phyloP scores from a whole-genome alignment of 2,113 vertebrate species.

The Accipiter virgatus region DNA sequence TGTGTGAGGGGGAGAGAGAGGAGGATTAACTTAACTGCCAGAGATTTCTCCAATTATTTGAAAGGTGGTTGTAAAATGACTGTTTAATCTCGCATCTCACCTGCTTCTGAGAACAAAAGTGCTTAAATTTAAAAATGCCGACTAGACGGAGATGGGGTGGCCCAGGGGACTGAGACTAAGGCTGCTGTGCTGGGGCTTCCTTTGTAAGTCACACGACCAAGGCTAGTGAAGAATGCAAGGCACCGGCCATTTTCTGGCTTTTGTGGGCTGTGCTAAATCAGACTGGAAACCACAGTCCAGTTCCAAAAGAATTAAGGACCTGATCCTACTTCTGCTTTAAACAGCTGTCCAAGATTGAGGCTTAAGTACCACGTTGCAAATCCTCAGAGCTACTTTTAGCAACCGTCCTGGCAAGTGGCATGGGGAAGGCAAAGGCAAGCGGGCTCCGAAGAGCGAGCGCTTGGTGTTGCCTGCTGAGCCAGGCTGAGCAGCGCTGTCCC shows the following conservation, averaged over 20 bases:
- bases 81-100: constrained; percentile 29
- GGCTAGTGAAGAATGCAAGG: neutral
- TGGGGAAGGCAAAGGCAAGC: fast-evolving
- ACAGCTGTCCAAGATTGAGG: neutral
- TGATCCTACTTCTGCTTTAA: neutral
- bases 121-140: neutral
- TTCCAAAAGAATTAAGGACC: neutral
- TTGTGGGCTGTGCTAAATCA: neutral
- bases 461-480: neutral
- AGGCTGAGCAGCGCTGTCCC: neutral
- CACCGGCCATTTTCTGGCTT: neutral
- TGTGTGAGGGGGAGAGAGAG: neutral
- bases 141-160: neutral
- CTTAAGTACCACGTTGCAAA: neutral
- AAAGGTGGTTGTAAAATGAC: constrained; percentile 10
- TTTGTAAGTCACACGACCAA: neutral
- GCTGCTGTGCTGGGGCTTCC: neutral
- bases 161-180: neutral
- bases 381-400: neutral
- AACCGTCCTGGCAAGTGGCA: neutral
- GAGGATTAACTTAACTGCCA: constrained; percentile 48
- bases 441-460: neutral
- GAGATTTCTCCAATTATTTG: constrained; percentile 42
- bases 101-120: constrained; percentile 16
- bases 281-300: neutral